Evolutionary conservation across 1,140 invertebrate genomes (phyloP).

Genomic region (Ptiloglossa arizonensis): DNA sequence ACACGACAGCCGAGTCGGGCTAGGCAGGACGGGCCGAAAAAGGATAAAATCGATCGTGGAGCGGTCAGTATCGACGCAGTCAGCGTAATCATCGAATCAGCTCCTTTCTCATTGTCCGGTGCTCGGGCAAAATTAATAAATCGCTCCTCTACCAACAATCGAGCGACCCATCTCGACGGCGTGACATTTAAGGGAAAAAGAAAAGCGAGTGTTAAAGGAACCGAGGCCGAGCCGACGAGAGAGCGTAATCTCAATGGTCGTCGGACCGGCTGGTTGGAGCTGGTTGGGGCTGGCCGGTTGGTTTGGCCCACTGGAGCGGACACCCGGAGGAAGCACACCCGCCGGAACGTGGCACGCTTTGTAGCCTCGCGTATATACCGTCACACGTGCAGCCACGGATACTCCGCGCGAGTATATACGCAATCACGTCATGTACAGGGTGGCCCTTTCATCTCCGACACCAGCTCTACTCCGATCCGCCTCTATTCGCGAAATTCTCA

Average conservation of each 20-base stretch:
- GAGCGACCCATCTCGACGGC: conserved; percentile 49
- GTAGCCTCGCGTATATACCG: conserved; percentile 71
- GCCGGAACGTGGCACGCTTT: conserved; percentile 81
- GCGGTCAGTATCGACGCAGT: neutral
- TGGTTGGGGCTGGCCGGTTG: conserved; percentile 77
- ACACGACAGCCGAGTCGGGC: neutral
- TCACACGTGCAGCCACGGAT: conserved; percentile 60
- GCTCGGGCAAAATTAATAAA: conserved; percentile 47
- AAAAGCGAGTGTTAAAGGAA: conserved; percentile 63
- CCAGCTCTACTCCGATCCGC: neutral
- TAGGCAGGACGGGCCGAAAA: neutral
- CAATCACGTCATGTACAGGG: conserved; percentile 37
- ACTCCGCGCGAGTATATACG: conserved; percentile 36
- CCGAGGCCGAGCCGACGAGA: conserved; percentile 63
- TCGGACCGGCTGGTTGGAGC: conserved; percentile 66
- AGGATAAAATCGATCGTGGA: neutral
- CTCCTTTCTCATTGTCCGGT: conserved; percentile 32
- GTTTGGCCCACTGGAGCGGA: conserved; percentile 82
- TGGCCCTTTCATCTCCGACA: conserved; percentile 21
- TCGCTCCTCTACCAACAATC: conserved; percentile 36
- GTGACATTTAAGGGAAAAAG: conserved; percentile 71
- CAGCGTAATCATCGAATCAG: conserved; percentile 41
- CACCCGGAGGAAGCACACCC: conserved; percentile 82
- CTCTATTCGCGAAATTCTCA: too few species aligned
- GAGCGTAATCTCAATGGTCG: conserved; percentile 76